A percentile compares a stretch with the other conserved stretches of the same genome.
phyloP scores from a whole-genome alignment of 2,888 invertebrate genomes.

The Danaus chrysippus region DNA sequence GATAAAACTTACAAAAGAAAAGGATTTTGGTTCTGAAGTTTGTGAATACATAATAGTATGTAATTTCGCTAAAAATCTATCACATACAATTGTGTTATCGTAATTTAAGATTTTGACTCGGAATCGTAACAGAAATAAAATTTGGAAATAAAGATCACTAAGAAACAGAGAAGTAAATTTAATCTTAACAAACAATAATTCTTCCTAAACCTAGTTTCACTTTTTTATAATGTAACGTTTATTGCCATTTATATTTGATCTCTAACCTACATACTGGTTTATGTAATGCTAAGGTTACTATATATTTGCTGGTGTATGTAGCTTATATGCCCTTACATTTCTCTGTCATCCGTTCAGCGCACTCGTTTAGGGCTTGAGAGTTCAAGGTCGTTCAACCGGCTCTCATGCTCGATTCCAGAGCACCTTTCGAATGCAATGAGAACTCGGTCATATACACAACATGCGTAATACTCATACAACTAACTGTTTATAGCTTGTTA shows the following conservation, averaged over 20 bases:
- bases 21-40: too few relatives aligned
- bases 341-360: constrained; percentile 27
- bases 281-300: neutral
- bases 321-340: constrained; percentile 14
- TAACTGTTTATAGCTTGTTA: constrained; percentile 2
- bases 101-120: too few relatives aligned
- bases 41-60: too few relatives aligned
- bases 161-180: too few relatives aligned
- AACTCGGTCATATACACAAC: constrained; percentile 28
- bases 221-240: neutral
- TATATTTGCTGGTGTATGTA: neutral
- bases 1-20: too few relatives aligned
- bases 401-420: constrained; percentile 23
- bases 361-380: constrained; percentile 32
- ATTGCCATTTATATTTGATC: constrained; percentile 1
- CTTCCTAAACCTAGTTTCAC: too few relatives aligned
- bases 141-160: too few relatives aligned
- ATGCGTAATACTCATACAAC: constrained; percentile 10
- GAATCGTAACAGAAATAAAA: too few relatives aligned
- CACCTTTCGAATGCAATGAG: constrained; percentile 32
- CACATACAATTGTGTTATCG: too few relatives aligned
- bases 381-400: constrained; percentile 33
- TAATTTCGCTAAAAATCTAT: too few relatives aligned
- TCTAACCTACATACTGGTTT: neutral
- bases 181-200: too few relatives aligned